These are phyloP conservation scores for Stomatorhinus ivindoensis DNA, from an alignment of 2,113 vertebrate genomes.

Conservation along the genomic window DNA sequence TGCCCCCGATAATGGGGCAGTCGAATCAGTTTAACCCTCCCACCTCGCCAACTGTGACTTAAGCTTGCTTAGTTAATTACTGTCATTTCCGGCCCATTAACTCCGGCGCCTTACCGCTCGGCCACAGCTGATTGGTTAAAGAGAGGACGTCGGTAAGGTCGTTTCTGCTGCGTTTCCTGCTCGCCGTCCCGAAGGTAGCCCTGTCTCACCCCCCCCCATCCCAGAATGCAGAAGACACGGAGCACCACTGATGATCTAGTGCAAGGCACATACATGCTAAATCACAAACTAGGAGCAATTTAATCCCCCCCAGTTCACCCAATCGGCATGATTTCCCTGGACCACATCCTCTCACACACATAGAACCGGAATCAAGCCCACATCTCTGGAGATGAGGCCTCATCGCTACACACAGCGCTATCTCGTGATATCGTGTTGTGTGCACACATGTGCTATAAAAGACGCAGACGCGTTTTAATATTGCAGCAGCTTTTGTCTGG, in stretches of 20 bases:
- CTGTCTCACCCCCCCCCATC: neutral
- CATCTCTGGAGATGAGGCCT: neutral
- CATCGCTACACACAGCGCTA: neutral
- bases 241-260: neutral
- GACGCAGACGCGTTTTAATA: neutral
- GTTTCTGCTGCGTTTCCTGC: neutral
- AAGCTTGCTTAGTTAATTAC: conserved; percentile 7
- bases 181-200: neutral
- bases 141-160: neutral
- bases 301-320: neutral
- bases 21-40: neutral
- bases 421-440: neutral
- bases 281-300: neutral
- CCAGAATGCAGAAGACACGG: neutral
- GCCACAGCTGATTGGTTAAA: neutral
- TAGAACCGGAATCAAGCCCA: neutral
- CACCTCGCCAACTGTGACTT: neutral
- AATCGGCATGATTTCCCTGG: neutral
- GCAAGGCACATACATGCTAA: neutral
- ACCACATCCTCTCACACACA: neutral
- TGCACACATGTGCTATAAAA: neutral
- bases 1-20: neutral
- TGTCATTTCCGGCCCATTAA: conserved; percentile 1
- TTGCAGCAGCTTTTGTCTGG: neutral
- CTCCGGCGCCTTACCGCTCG: neutral